A percentile compares a stretch with the other conserved stretches of the same genome.
Evolutionary conservation across 2,888 invertebrate genomes (phyloP).

Genomic region (Drosophila mettleri): DNA sequence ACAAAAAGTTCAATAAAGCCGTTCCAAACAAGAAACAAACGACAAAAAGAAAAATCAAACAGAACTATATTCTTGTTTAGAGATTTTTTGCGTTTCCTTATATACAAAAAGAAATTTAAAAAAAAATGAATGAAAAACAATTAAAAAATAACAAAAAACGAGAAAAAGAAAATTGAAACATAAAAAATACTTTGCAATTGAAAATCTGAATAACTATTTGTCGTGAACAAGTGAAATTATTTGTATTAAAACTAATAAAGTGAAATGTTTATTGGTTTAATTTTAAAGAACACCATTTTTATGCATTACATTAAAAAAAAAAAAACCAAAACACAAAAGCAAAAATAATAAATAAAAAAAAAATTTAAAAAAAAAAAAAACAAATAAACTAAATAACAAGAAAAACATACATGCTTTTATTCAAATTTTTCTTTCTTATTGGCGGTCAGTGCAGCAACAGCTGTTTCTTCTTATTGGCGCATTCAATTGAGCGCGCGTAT

Average conservation of each 20-base stretch:
- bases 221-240: constrained; percentile 65
- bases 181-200: constrained; percentile 57
- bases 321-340: constrained; percentile 36
- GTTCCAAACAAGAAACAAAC: constrained; percentile 73
- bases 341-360: constrained; percentile 37
- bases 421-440: neutral
- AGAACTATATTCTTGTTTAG: constrained; percentile 65
- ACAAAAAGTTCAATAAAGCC: constrained; percentile 76
- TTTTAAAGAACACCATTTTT: constrained; percentile 71
- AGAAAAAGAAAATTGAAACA: constrained; percentile 44
- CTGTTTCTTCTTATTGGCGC: neutral
- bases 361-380: constrained; percentile 39
- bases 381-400: constrained; percentile 61
- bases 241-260: constrained; percentile 73
- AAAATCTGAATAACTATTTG: constrained; percentile 58
- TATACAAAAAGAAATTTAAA: constrained; percentile 53
- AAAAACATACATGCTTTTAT: neutral
- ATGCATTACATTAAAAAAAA: constrained; percentile 67
- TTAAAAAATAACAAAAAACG: constrained; percentile 29
- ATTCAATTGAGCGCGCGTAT: neutral
- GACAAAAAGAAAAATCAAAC: constrained; percentile 69
- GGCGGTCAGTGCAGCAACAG: neutral
- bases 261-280: constrained; percentile 75
- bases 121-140: constrained; percentile 12
- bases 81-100: constrained; percentile 74